Evolutionary conservation across 2,113 vertebrate species (phyloP), one percentile per base, ranked within the genome.

Genomic region (Phalacrocorax brasilianus): DNA sequence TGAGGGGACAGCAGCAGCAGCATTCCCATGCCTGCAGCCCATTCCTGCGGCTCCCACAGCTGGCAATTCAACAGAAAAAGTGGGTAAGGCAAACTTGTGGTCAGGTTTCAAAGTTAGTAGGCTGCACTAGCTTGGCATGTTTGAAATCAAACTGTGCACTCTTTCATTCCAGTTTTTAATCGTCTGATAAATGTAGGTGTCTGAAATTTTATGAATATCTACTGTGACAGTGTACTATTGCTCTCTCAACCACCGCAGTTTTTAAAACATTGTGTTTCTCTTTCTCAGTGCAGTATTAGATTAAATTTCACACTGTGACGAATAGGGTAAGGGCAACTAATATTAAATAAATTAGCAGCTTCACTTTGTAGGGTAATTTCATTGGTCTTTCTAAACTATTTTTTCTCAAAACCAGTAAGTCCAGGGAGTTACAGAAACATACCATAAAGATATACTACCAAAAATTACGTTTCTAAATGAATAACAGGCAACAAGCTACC

Each of bases 11-110:
- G 92, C 77, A 97, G 89, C 70, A 84, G 89, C 70, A 84, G 65
- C 87, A 96, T 95, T 97, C 93, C 91, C 87, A 91, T 94, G 97
- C 96, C 95, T 97, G 91, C 75, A 95, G 97, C 93, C 89, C 91
- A 97, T 97, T 98, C 97, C 97, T 97, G 98, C 92, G 97, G 97
- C 94, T 97, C 88, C 82, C 42, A 42, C 85, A 97, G 89, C 90
- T 97, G 95, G 97, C 97, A 98, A 83, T 91, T 78, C 88, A 97
- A 96, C 94, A 96, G 95, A 96, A 97, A 90, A 93, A 95, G 73
- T 45, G 72, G 82, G 79, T 68, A 95, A 97, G 75, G 71, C 95
- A 96, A 95, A 96, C 91, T 94, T 91, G 92, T 96, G 96, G 95
- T 96, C 91, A 88, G 59, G 71, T 91, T 93, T 94, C 74, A 86